Evolutionary conservation across 1,140 invertebrate genomes (phyloP), one percentile per base, ranked within the genome.

Genomic region (Zaprionus camerounensis): DNA sequence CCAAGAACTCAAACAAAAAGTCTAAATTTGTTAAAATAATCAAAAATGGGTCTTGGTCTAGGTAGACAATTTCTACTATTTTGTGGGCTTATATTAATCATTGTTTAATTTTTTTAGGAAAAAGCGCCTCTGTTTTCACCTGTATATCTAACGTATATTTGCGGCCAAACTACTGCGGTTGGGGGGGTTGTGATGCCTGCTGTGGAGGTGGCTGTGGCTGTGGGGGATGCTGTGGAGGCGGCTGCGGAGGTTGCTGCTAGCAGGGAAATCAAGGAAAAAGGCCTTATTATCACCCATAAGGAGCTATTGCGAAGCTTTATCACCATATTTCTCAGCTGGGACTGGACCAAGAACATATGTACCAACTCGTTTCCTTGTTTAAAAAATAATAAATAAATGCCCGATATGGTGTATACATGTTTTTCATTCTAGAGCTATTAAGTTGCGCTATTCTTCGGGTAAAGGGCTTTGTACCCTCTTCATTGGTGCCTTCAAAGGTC

Each of bases 121-220:
- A 67, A 34, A 34, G 31, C 31, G 31, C 31, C 31, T 34, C 31
- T 34, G 31, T 34, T 34, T 34, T 34, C 31, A 34, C 31, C 9
- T 34, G 31, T 11, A 34, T 34, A 34, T 34, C 31, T 34, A 34
- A 34, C 31, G 31, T 34, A 0, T 34, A 34, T 34, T 34, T 34
- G 3, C 31, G 31, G 9, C 31, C 31, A 34, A 34, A 1, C 9
- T 34, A 34, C 31, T 34, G 31, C 31, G 31, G 31, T 11, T 34
- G 31, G 31, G 31, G 31, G 9, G 31, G 31, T 11, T 34, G 31
- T 34, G 31, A 34, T 34, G 9, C 31, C 31, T 34, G 31, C 1
- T 46, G 72, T 9, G 67, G 75, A 13, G 38, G 67, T n/a, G 59
- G 64, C n/a, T 56, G 41, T 3, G 58, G 61, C 13, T 34, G 53